A percentile compares a stretch with the other conserved stretches of the same genome.
Conservation (phyloP, 2,888 invertebrate species). For the Rutpela maculata region DNA sequence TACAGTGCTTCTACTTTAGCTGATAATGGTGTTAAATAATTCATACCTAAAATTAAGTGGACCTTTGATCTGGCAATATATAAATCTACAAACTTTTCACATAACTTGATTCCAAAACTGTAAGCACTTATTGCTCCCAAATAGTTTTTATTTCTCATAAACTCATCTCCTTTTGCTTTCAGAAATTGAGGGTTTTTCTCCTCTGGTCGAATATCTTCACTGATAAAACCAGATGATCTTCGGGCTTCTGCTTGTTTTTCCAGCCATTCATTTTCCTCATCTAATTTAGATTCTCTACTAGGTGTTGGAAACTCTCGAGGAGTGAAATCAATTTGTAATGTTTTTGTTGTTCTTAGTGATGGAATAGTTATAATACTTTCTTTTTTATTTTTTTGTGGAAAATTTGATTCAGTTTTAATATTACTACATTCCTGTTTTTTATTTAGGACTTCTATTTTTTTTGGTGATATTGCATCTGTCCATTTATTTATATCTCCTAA, state of each 20-base stretch:
- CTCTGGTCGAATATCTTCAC: conserved; percentile 84
- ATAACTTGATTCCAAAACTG: conserved; percentile 85
- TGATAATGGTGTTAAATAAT: no score
- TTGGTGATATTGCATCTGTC: conserved; percentile 25
- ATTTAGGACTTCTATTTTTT: neutral
- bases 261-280: conserved; percentile 88
- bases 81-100: conserved; percentile 83
- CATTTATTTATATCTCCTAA: conserved; percentile 79
- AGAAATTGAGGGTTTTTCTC: conserved; percentile 90
- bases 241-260: conserved; percentile 85
- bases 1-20: no score
- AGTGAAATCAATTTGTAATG: conserved; percentile 83
- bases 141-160: conserved; percentile 85
- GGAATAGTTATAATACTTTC: conserved; percentile 70
- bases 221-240: conserved; percentile 81
- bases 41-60: conserved; percentile 78
- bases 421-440: neutral
- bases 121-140: conserved; percentile 89
- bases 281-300: conserved; percentile 82
- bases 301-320: conserved; percentile 88
- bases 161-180: conserved; percentile 87
- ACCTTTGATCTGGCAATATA: conserved; percentile 87
- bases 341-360: conserved; percentile 76
- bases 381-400: neutral
- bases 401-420: neutral